phyloP scores from a whole-genome alignment of 1,140 invertebrate species.

The Drosophila arizonae region DNA sequence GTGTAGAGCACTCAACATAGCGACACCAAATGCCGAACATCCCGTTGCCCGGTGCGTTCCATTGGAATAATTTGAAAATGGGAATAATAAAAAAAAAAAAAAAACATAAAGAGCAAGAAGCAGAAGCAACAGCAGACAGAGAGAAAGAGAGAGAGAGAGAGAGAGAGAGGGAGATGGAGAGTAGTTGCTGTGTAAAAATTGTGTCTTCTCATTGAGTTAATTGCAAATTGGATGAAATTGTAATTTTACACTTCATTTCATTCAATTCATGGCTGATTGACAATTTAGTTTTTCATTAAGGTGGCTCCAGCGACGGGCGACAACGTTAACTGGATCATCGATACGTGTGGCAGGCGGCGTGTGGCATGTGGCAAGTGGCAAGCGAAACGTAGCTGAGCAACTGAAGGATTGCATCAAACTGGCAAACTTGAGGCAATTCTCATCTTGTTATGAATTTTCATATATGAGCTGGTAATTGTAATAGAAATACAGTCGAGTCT shows the following conservation, averaged over 20 bases:
- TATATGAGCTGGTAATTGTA: too few species aligned
- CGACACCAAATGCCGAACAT: constrained; percentile 6
- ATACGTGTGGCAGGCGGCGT: constrained; percentile 23
- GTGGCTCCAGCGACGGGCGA: constrained; percentile 28
- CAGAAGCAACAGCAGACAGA: background rate
- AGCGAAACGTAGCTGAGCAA: background rate
- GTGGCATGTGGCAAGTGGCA: constrained; percentile 23
- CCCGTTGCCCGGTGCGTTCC: constrained; percentile 67
- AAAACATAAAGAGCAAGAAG: constrained; percentile 24
- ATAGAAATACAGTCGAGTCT: too few species aligned
- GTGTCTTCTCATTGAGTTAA: constrained; percentile 80
- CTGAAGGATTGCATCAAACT: background rate
- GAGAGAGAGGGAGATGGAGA: too few species aligned
- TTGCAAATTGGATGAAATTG: constrained; percentile 83
- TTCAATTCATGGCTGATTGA: constrained; percentile 82
- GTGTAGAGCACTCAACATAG: constrained; percentile 33
- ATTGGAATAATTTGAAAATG: constrained; percentile 81
- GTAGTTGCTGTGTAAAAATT: constrained; percentile 32
- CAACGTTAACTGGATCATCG: constrained; percentile 20
- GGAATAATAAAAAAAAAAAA: constrained; percentile 41
- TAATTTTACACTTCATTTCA: constrained; percentile 83
- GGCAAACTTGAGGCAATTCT: background rate
- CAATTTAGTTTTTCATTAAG: constrained; percentile 83
- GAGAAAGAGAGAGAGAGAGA: too few species aligned
- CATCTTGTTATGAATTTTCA: background rate